phyloP scores from a whole-genome alignment of 1,140 invertebrate genomes.

The Brachionus rubens region DNA sequence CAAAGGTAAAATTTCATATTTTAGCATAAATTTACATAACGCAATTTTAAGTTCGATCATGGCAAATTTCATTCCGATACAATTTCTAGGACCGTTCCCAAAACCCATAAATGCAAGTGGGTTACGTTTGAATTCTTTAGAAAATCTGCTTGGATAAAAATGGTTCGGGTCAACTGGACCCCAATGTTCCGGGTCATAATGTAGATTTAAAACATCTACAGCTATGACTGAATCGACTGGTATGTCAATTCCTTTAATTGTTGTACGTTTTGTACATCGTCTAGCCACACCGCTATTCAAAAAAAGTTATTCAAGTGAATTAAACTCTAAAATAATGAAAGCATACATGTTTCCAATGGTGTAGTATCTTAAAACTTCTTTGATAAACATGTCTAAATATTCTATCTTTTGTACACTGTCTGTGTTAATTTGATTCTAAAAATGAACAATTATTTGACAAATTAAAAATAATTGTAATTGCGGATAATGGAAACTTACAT shows the following conservation, averaged over 20 bases:
- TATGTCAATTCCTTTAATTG: constrained; percentile 52
- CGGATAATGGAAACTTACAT: too few relatives aligned
- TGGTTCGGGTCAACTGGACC: constrained; percentile 50
- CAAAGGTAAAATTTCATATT: constrained; percentile 44
- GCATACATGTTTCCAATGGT: background rate
- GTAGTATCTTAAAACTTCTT: constrained; percentile 29
- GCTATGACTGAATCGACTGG: constrained; percentile 55
- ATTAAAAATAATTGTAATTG: too few relatives aligned
- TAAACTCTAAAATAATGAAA: constrained; percentile 25
- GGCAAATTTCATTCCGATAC: constrained; percentile 58
- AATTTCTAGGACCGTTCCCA: constrained; percentile 58
- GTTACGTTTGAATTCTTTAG: constrained; percentile 49
- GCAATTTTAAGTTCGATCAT: constrained; percentile 55
- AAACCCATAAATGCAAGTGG: constrained; percentile 56
- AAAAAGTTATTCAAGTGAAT: constrained; percentile 47
- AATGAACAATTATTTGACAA: too few relatives aligned
- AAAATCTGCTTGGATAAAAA: constrained; percentile 56
- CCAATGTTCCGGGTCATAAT: constrained; percentile 56
- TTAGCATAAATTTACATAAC: constrained; percentile 44
- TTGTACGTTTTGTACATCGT: constrained; percentile 50
- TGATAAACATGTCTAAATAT: constrained; percentile 26
- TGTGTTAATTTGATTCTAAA: background rate
- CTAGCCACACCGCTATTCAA: constrained; percentile 52
- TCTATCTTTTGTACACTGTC: background rate
- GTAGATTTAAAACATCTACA: constrained; percentile 56